Base-by-base conservation (phyloP, 2,888 invertebrate genomes). In the Hirtodrosophila duncani region DNA sequence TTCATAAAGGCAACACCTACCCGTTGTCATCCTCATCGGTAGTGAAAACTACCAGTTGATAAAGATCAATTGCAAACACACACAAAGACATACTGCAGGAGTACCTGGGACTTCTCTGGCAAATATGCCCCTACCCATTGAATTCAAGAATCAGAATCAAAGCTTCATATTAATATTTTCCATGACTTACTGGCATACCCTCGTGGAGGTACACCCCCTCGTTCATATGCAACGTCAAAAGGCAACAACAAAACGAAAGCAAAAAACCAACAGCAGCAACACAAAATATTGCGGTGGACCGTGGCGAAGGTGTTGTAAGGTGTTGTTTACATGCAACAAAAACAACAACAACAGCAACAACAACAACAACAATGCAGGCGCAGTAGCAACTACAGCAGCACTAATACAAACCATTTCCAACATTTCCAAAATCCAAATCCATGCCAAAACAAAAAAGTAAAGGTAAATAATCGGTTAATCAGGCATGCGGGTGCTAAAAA, bases 261-360 rank as follows among this genome's bases (percentile, higher is more conserved):
- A 37, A 31, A 48, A 26, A 24, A 39, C 24, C 34, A 60, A 27
- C 39, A 56, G 46, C 21, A 48, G 30, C 38, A 44, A 6, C 42
- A 39, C 46, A 9, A 34, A 31, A 52, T 30, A 18, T 21, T 42
- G 50, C 71, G 60, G 71, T 75, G 80, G 71, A 71, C 77, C 71
- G 68, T 77, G 77, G 67, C 71, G 77, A 79, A 75, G 72, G 72
- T 72, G 71, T 75, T 72, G 77, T 56, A 72, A 72, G 77, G 80
- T 72, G 68, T 72, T 64, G 75, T 67, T 72, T 75, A 79, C 71
- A 75, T 56, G 67, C 80, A 71, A 63, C 65, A 53, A 43, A 18
- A 50, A 21, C 31, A 50, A 9, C 27, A 49, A 7, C 33, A 53
- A 14, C 30, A 38, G 17, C 53, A 33, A 43, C 41, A 44, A 23